These are phyloP conservation scores for Caenorhabditis auriculariae DNA, from an alignment of 2,888 invertebrate genomes.

Conservation along the genomic window DNA sequence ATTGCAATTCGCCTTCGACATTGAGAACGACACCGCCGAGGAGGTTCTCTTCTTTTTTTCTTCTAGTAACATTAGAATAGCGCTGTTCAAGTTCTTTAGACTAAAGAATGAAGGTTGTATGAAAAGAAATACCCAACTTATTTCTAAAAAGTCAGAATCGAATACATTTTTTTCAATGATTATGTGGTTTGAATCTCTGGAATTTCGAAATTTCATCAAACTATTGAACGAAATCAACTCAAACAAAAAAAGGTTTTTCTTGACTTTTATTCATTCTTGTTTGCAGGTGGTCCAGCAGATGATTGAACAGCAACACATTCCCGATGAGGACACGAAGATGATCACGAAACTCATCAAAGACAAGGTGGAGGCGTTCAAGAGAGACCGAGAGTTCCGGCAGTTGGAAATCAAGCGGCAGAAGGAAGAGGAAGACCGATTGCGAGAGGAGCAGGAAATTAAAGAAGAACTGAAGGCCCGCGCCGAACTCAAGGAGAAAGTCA, in stretches of 20 bases:
- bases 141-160: too few species aligned
- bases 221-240: too few species aligned
- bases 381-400: conserved; percentile 58
- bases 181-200: too few species aligned
- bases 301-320: conserved; percentile 70
- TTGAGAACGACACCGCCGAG: conserved; percentile 83
- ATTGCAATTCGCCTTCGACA: conserved; percentile 96
- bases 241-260: background rate
- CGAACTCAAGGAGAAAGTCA: conserved; percentile 37
- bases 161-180: too few species aligned
- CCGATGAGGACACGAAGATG: conserved; percentile 88
- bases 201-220: too few species aligned
- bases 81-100: too few species aligned
- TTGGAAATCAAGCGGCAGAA: conserved; percentile 52
- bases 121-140: too few species aligned
- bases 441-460: conserved; percentile 56
- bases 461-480: conserved; percentile 49
- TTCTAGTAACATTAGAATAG: too few species aligned
- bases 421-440: conserved; percentile 53
- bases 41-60: too few species aligned
- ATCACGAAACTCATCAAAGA: conserved; percentile 88
- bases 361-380: conserved; percentile 71
- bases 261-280: too few species aligned
- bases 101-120: too few species aligned
- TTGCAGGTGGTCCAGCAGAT: conserved; percentile 81